These are phyloP conservation scores for Aspidapion aeneum DNA, from an alignment of 2,888 invertebrate species.

Conservation along the genomic window DNA sequence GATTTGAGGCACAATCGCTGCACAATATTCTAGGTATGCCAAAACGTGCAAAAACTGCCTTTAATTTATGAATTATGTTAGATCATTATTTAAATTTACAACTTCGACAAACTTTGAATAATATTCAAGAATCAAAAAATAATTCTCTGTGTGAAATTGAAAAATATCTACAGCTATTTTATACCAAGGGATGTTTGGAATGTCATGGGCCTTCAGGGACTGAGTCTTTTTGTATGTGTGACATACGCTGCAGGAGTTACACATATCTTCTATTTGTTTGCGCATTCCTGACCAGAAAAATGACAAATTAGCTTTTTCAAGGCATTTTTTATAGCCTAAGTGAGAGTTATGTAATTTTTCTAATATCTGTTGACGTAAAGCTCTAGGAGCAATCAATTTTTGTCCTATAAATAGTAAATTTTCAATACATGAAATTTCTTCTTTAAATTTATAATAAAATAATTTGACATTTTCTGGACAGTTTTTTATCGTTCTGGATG, in stretches of 20 bases:
- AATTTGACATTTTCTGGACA: too few relatives aligned
- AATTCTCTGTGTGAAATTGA: too few relatives aligned
- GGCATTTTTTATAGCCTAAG: too few relatives aligned
- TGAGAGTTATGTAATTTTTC: too few relatives aligned
- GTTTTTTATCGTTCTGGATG: too few relatives aligned
- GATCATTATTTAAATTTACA: slow-evolving; percentile 7
- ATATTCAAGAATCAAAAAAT: too few relatives aligned
- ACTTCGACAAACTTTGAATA: slow-evolving; percentile 14
- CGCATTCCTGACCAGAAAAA: slow-evolving; percentile 32
- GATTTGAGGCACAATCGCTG: slow-evolving; percentile 14
- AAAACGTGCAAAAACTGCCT: background rate
- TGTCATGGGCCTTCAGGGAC: slow-evolving; percentile 7
- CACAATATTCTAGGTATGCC: slow-evolving; percentile 4
- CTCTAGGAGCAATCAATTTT: too few relatives aligned
- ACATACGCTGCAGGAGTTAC: slow-evolving; percentile 23
- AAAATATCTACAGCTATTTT: slow-evolving; percentile 14
- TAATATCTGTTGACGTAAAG: too few relatives aligned
- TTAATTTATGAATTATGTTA: slow-evolving; percentile 3
- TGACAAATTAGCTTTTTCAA: too few relatives aligned
- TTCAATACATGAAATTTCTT: too few relatives aligned
- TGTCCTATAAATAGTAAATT: too few relatives aligned
- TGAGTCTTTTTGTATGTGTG: slow-evolving; percentile 19
- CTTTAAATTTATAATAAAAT: too few relatives aligned
- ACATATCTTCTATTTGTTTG: slow-evolving; percentile 1
- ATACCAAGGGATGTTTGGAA: slow-evolving; percentile 12